These are phyloP conservation scores for Spodoptera frugiperda DNA, from an alignment of 1,140 invertebrate genomes.

Conservation along the genomic window DNA sequence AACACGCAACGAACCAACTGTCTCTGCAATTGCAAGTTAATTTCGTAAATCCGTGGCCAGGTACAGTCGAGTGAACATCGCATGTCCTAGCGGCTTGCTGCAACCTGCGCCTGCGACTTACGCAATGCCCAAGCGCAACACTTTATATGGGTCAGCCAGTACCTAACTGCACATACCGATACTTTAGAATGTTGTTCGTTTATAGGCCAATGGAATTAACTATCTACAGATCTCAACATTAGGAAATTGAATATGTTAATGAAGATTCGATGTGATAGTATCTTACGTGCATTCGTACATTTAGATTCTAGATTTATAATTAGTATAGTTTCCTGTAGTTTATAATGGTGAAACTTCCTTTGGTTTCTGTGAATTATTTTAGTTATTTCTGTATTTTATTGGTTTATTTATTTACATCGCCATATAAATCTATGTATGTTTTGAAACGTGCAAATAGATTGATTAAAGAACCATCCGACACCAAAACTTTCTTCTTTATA, in stretches of 20 bases:
- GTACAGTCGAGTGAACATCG: slow-evolving; percentile 61
- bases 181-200: slow-evolving; percentile 37
- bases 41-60: slow-evolving; percentile 54
- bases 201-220: slow-evolving; percentile 15
- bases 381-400: not conserved
- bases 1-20: not conserved
- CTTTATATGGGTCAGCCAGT: slow-evolving; percentile 54
- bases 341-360: no score
- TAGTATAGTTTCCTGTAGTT: no score
- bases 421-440: no score
- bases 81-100: slow-evolving; percentile 53
- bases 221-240: not conserved
- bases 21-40: slow-evolving; percentile 15
- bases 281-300: no score
- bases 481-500: no score
- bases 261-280: not conserved
- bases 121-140: slow-evolving; percentile 55
- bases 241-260: not conserved
- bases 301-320: no score
- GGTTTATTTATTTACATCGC: not conserved
- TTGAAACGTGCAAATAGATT: no score
- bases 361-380: no score
- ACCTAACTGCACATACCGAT: not conserved
- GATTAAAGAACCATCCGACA: no score
- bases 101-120: slow-evolving; percentile 43